These are phyloP conservation scores for Dolichoris vasculosae DNA, from an alignment of 1,140 invertebrate genomes.

Conservation along the genomic window DNA sequence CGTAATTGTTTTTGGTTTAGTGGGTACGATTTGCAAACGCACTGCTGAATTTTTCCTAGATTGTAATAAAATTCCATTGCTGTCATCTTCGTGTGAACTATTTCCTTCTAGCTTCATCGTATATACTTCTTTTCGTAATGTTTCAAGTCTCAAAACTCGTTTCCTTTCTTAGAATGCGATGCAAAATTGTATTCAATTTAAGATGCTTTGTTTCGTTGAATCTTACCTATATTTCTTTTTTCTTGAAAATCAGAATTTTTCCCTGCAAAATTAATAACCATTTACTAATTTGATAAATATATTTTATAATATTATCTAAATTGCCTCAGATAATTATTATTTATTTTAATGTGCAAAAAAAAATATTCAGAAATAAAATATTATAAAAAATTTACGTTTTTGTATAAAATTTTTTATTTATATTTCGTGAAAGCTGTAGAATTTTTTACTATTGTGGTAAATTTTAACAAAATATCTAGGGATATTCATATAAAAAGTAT, in stretches of 20 bases:
- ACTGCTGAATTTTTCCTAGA: constrained; percentile 76
- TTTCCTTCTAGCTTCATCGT: constrained; percentile 71
- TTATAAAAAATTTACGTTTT: too few relatives aligned
- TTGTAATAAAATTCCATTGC: constrained; percentile 69
- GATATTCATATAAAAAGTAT: too few relatives aligned
- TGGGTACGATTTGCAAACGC: constrained; percentile 79
- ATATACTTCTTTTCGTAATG: constrained; percentile 9
- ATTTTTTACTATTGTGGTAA: too few relatives aligned
- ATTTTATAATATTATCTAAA: not conserved
- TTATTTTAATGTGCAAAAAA: not conserved
- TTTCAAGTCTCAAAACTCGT: not conserved
- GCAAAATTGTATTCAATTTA: not conserved
- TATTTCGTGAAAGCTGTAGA: too few relatives aligned
- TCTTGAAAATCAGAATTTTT: constrained; percentile 17
- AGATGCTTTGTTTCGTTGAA: not conserved
- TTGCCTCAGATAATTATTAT: not conserved
- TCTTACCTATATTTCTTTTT: not conserved
- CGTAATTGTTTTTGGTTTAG: constrained; percentile 84
- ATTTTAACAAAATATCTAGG: too few relatives aligned
- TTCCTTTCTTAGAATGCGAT: not conserved
- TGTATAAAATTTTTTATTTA: too few relatives aligned
- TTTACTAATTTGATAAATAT: not conserved
- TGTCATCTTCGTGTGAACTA: constrained; percentile 65
- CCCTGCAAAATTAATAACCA: constrained; percentile 10
- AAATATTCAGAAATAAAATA: too few relatives aligned